These are phyloP conservation scores for Papilio elwesi DNA, from an alignment of 2,888 invertebrate genomes.

Conservation along the genomic window DNA sequence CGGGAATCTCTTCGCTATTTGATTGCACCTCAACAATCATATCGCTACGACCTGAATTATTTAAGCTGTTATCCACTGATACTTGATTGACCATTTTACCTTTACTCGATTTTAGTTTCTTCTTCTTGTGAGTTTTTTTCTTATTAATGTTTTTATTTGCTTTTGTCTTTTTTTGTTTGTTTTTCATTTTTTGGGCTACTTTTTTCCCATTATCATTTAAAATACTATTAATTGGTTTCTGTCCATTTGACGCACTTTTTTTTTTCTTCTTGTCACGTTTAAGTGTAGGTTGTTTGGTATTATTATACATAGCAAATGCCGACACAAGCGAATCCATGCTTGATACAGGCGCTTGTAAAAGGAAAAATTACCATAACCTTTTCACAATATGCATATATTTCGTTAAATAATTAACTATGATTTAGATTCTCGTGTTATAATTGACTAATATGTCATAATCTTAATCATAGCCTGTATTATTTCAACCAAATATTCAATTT, in stretches of 20 bases:
- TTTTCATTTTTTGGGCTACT: conserved; percentile 63
- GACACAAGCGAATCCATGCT: conserved; percentile 70
- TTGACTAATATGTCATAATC: not conserved
- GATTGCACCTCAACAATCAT: conserved; percentile 40
- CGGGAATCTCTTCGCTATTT: conserved; percentile 57
- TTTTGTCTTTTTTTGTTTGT: conserved; percentile 58
- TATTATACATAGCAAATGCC: conserved; percentile 72
- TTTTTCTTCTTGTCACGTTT: conserved; percentile 53
- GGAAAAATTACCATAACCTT: conserved; percentile 9
- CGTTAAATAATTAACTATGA: not conserved
- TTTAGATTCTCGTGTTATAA: not conserved
- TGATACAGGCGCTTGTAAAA: conserved; percentile 19
- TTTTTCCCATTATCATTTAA: conserved; percentile 55
- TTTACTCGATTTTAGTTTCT: conserved; percentile 50
- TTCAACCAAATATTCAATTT: no score
- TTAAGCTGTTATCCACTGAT: conserved; percentile 41
- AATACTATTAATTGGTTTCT: conserved; percentile 47
- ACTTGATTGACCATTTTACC: conserved; percentile 38
- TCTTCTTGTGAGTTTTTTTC: conserved; percentile 66
- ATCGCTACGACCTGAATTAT: conserved; percentile 29
- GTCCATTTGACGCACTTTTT: conserved; percentile 46
- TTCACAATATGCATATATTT: conserved; percentile 1
- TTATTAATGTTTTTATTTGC: conserved; percentile 60
- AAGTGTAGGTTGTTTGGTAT: conserved; percentile 52
- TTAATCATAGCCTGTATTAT: not conserved